These are phyloP conservation scores for Adrianichthys oophorus DNA, from an alignment of 2,797 vertebrate species.

Conservation along the genomic window DNA sequence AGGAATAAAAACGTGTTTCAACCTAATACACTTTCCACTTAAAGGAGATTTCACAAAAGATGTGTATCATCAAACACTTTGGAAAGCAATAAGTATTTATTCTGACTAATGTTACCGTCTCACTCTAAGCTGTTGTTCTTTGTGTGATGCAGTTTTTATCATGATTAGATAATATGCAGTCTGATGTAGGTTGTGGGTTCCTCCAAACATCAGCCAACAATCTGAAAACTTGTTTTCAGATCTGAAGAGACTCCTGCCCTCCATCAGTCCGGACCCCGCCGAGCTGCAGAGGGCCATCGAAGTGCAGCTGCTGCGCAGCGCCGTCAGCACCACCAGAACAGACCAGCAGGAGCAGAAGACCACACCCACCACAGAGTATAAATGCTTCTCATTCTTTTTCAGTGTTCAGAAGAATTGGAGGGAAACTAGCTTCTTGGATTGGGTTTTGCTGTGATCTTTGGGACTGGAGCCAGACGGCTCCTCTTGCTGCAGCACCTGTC, in stretches of 20 bases:
- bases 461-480: not conserved
- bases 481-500: not conserved
- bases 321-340: slow-evolving; percentile 85
- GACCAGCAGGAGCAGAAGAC: slow-evolving; percentile 87
- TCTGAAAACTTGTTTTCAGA: slow-evolving; percentile 70
- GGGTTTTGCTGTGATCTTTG: not conserved
- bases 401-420: not conserved
- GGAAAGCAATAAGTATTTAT: too few relatives aligned
- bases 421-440: too few relatives aligned
- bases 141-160: too few relatives aligned
- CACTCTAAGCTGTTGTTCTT: too few relatives aligned
- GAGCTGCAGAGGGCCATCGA: slow-evolving; percentile 98
- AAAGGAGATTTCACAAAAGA: too few relatives aligned
- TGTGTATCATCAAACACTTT: too few relatives aligned
- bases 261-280: slow-evolving; percentile 91
- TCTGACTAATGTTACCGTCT: too few relatives aligned
- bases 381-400: too few relatives aligned
- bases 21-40: too few relatives aligned
- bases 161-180: too few relatives aligned
- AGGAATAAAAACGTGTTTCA: too few relatives aligned
- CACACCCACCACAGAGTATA: slow-evolving; percentile 87
- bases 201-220: not conserved
- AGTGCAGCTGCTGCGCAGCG: slow-evolving; percentile 93
- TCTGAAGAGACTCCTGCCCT: slow-evolving; percentile 93
- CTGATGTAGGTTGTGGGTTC: too few relatives aligned